These are phyloP conservation scores for Phacellophora camtschatica DNA, from an alignment of 30 jellyfish, hydroid and myxozoan genomes.

Conservation along the genomic window DNA sequence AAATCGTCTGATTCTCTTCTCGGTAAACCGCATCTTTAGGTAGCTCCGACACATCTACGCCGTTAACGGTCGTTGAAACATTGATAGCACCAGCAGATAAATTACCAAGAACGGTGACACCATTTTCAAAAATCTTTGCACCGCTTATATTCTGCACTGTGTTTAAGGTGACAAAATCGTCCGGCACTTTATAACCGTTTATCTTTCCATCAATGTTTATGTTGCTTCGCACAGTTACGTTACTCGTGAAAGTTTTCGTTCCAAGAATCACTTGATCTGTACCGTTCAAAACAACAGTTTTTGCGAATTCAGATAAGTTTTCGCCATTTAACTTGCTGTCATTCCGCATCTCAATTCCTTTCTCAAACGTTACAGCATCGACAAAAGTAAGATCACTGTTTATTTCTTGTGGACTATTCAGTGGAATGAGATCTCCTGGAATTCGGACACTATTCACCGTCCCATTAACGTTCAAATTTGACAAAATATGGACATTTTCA, in stretches of 20 bases:
- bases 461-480: slow-evolving; percentile 34
- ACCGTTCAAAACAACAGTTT: slow-evolving; percentile 56
- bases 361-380: slow-evolving; percentile 6
- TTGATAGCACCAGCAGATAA: slow-evolving; percentile 31
- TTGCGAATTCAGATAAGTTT: slow-evolving; percentile 37
- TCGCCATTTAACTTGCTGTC: slow-evolving; percentile 57
- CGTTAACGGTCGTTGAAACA: slow-evolving; percentile 66
- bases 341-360: neutral
- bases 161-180: slow-evolving; percentile 67
- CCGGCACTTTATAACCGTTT: slow-evolving; percentile 60
- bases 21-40: slow-evolving; percentile 49
- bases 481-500: slow-evolving; percentile 22
- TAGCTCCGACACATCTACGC: slow-evolving; percentile 76
- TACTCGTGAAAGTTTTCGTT: neutral
- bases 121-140: slow-evolving; percentile 32
- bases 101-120: slow-evolving; percentile 17
- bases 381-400: neutral
- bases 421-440: slow-evolving; percentile 32
- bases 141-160: slow-evolving; percentile 75
- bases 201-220: slow-evolving; percentile 42
- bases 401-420: neutral
- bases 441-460: slow-evolving; percentile 41
- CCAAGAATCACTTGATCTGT: slow-evolving; percentile 46
- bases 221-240: neutral
- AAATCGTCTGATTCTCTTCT: slow-evolving; percentile 50